Conservation (phyloP, 2,888 invertebrate genomes). For the Uropetala carovei region DNA sequence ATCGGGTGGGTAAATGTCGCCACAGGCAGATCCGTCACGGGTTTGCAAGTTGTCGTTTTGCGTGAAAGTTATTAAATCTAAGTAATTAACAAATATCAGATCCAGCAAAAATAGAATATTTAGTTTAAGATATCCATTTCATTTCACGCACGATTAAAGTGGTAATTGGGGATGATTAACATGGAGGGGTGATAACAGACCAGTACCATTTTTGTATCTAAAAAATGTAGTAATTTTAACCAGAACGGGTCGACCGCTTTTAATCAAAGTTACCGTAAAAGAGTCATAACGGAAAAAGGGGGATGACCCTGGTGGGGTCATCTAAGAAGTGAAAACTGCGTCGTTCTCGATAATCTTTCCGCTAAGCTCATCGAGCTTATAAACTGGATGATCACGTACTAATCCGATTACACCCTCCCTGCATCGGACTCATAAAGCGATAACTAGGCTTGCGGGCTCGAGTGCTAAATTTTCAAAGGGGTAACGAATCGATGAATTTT, state of each 20-base stretch:
- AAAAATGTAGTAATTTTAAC: background rate
- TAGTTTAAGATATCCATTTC: too few relatives aligned
- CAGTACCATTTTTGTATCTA: too few relatives aligned
- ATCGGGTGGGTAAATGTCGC: too few relatives aligned
- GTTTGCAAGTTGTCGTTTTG: too few relatives aligned
- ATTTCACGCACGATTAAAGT: too few relatives aligned
- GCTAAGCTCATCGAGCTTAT: conserved; percentile 40
- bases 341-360: conserved; percentile 19
- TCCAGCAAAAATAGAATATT: too few relatives aligned
- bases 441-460: background rate
- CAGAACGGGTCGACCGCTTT: background rate
- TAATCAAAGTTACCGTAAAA: background rate
- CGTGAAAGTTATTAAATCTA: too few relatives aligned
- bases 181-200: too few relatives aligned
- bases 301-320: background rate
- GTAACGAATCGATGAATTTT: conserved; percentile 48
- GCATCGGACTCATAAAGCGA: conserved; percentile 3
- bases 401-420: conserved; percentile 28
- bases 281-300: background rate
- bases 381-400: conserved; percentile 50
- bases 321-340: conserved; percentile 21
- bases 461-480: background rate
- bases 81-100: too few relatives aligned
- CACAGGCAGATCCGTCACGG: too few relatives aligned
- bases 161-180: too few relatives aligned